These are phyloP conservation scores for Candoia aspera DNA, from an alignment of 2,113 vertebrate species.

Conservation along the genomic window DNA sequence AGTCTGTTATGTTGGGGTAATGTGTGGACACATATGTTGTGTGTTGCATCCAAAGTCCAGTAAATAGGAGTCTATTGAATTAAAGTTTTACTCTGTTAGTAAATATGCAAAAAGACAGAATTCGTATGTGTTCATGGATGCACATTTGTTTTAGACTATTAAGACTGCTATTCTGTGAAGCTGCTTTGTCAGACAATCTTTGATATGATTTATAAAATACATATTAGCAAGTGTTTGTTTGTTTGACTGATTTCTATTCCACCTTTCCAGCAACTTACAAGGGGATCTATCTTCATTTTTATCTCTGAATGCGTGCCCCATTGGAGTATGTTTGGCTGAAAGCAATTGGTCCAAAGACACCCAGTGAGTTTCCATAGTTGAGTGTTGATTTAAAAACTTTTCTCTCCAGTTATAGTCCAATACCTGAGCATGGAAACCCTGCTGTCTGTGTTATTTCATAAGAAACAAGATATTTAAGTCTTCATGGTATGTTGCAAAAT, in stretches of 20 bases:
- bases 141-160: neutral
- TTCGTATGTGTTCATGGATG: neutral
- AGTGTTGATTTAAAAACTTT: neutral
- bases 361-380: neutral
- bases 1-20: neutral
- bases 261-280: neutral
- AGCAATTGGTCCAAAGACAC: neutral
- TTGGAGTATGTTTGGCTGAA: neutral
- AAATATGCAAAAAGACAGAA: neutral
- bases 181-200: neutral
- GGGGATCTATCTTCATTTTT: neutral
- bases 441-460: neutral
- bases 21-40: neutral
- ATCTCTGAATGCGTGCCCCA: neutral
- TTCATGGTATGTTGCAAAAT: constrained; percentile 13
- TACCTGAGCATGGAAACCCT: neutral
- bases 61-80: neutral
- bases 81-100: neutral
- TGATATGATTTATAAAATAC: neutral
- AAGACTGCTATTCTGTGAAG: neutral
- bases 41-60: neutral
- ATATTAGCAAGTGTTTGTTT: neutral
- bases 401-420: neutral
- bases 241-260: neutral
- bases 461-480: neutral